Evolutionary conservation across 2,888 invertebrate genomes (phyloP).

Genomic region (Belgica antarctica): DNA sequence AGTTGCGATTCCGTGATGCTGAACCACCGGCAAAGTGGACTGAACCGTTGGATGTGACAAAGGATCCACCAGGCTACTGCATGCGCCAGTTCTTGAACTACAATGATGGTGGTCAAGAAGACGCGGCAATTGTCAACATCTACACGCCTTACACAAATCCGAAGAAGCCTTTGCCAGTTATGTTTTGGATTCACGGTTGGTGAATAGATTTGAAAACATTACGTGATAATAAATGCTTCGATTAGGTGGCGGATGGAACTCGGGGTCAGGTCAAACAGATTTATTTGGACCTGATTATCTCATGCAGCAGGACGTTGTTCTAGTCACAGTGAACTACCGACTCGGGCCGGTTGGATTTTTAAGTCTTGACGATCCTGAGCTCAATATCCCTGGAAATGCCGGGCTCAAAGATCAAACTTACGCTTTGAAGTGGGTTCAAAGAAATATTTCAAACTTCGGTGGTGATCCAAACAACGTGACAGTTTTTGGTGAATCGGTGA

Average conservation of each 20-base stretch:
- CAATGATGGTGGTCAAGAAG: slow-evolving; percentile 56
- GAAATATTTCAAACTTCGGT: slow-evolving; percentile 56
- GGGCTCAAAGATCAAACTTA: slow-evolving; percentile 59
- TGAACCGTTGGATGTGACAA: slow-evolving; percentile 53
- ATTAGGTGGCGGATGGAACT: slow-evolving; percentile 56
- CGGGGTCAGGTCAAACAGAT: slow-evolving; percentile 37
- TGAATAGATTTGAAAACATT: too few relatives aligned
- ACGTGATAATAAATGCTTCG: too few relatives aligned
- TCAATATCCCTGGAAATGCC: slow-evolving; percentile 58
- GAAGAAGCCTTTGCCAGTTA: slow-evolving; percentile 50
- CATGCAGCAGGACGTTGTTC: slow-evolving; percentile 28
- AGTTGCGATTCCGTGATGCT: slow-evolving; percentile 18
- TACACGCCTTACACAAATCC: slow-evolving; percentile 49
- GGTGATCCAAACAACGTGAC: slow-evolving; percentile 58
- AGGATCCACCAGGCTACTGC: slow-evolving; percentile 51
- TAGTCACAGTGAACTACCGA: slow-evolving; percentile 34
- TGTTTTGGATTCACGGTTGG: slow-evolving; percentile 53
- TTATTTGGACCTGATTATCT: slow-evolving; percentile 31
- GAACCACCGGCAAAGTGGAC: slow-evolving; percentile 53
- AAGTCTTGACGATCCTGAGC: slow-evolving; percentile 54
- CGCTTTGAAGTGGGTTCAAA: slow-evolving; percentile 58
- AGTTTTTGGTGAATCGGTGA: slow-evolving; percentile 57
- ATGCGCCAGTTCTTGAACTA: slow-evolving; percentile 49
- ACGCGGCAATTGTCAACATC: slow-evolving; percentile 59
- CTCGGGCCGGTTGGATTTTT: slow-evolving; percentile 52